Percentiles rank a stretch among this genome's conserved stretches.
Evolutionary conservation across 2,888 invertebrate species (phyloP).

Genomic region (Hirtodrosophila cameraria): DNA sequence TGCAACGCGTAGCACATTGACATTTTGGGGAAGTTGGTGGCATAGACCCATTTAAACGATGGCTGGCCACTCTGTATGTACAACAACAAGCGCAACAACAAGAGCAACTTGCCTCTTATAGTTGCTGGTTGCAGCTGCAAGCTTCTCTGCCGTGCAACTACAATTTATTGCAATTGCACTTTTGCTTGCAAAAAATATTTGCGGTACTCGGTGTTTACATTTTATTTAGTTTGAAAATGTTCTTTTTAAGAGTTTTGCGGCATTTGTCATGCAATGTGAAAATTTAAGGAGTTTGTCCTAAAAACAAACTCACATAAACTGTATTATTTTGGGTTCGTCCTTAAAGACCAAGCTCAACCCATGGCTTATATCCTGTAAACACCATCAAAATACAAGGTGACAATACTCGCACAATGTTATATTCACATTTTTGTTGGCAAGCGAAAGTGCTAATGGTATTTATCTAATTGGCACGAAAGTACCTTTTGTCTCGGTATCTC

Average conservation of each 20-base stretch:
- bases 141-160: constrained; percentile 36
- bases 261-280: constrained; percentile 24
- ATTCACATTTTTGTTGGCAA: constrained; percentile 19
- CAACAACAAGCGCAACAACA: neutral
- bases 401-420: constrained; percentile 3
- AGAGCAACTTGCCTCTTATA: neutral
- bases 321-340: constrained; percentile 2
- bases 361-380: neutral
- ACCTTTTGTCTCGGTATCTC: constrained; percentile 19
- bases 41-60: constrained; percentile 26
- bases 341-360: neutral
- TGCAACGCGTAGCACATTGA: constrained; percentile 41
- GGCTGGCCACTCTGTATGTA: constrained; percentile 1
- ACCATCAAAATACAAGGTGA: neutral
- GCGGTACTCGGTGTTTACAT: constrained; percentile 50
- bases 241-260: constrained; percentile 33
- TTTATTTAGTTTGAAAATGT: constrained; percentile 50
- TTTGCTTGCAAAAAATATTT: constrained; percentile 63
- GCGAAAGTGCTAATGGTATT: constrained; percentile 15
- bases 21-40: constrained; percentile 34
- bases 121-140: constrained; percentile 36
- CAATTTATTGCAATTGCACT: constrained; percentile 66
- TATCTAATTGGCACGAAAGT: constrained; percentile 36
- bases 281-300: neutral
- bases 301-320: constrained; percentile 14